Conservation (phyloP, 1,140 invertebrate genomes). For the Ephestia elutella region DNA sequence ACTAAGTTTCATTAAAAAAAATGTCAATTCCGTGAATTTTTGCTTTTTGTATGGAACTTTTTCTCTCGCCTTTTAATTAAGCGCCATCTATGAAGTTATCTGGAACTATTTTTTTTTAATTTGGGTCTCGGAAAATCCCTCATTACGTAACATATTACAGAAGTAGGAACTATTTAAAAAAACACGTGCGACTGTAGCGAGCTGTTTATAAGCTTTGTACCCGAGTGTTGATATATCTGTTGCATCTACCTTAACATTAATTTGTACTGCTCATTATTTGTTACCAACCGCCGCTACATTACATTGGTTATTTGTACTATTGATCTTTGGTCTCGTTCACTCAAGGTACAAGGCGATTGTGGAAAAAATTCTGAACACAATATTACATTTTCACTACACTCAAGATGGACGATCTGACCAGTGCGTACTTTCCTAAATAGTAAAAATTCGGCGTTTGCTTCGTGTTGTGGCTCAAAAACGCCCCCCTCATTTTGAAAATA, state of each 20-base stretch:
- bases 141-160: neutral
- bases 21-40: too few species aligned
- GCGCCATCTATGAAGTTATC: too few species aligned
- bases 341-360: constrained; percentile 48
- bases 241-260: constrained; percentile 62
- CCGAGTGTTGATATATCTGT: constrained; percentile 43
- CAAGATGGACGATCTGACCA: constrained; percentile 31
- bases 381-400: constrained; percentile 62
- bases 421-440: constrained; percentile 39
- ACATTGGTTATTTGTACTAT: constrained; percentile 60
- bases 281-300: constrained; percentile 55
- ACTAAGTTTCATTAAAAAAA: too few species aligned
- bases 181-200: constrained; percentile 54
- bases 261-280: constrained; percentile 62
- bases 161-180: neutral
- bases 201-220: constrained; percentile 52
- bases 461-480: constrained; percentile 41
- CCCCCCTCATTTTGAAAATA: constrained; percentile 37
- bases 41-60: too few species aligned
- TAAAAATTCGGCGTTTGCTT: constrained; percentile 54
- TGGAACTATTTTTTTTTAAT: too few species aligned
- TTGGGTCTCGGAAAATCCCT: too few species aligned
- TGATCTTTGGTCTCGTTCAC: constrained; percentile 33
- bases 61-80: too few species aligned
- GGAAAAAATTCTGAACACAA: constrained; percentile 59